phyloP scores from a whole-genome alignment of 2,888 invertebrate genomes.

The Nomada flava region DNA sequence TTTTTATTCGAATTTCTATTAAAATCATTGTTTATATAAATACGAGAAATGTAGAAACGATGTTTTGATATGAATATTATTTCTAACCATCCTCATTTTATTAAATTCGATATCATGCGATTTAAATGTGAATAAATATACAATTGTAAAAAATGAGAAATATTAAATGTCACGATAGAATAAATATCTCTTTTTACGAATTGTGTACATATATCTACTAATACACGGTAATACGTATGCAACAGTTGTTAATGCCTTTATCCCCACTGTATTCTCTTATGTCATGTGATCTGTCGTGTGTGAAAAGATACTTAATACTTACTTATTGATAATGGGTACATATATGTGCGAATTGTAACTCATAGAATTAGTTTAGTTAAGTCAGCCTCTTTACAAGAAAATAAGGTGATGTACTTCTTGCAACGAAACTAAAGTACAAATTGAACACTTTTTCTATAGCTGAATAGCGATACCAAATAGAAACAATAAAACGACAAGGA shows the following conservation, averaged over 20 bases:
- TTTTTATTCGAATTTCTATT: slow-evolving; percentile 20
- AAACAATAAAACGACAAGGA: not conserved
- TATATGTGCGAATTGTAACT: not conserved
- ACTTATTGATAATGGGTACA: slow-evolving; percentile 2
- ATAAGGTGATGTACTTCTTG: not conserved
- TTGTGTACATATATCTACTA: not conserved
- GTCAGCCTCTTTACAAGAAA: not conserved
- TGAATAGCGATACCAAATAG: not conserved
- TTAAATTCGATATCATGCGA: not conserved
- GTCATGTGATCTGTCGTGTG: slow-evolving; percentile 24
- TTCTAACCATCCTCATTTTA: slow-evolving; percentile 10
- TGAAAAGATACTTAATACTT: slow-evolving; percentile 9
- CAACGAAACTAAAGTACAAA: not conserved
- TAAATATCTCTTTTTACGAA: not conserved
- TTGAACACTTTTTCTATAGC: not conserved
- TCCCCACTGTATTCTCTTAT: not conserved
- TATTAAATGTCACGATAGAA: not conserved
- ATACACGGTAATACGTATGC: not conserved
- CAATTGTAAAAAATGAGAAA: slow-evolving; percentile 11
- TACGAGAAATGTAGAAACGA: not conserved
- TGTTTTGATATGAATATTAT: slow-evolving; percentile 17
- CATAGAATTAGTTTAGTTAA: slow-evolving; percentile 1
- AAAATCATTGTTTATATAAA: slow-evolving; percentile 7
- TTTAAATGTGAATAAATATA: not conserved
- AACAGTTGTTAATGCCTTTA: slow-evolving; percentile 11